Percentiles rank a stretch among this genome's conserved stretches.
Conservation (phyloP, 1,140 invertebrate species). For the Solenopsis fugax region DNA sequence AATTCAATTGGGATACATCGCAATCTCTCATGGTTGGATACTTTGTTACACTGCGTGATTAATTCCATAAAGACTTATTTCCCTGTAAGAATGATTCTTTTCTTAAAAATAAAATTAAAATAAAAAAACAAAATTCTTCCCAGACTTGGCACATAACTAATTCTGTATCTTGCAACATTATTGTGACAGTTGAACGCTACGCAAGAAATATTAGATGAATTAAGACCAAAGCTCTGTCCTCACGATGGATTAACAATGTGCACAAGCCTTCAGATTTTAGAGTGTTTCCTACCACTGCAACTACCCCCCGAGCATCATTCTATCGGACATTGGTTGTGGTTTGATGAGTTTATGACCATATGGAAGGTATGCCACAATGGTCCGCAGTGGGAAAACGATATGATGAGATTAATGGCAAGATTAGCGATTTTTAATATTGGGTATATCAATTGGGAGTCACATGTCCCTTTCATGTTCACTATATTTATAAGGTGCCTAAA, state of each 20-base stretch:
- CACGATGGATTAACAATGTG: constrained; percentile 88
- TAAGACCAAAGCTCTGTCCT: constrained; percentile 92
- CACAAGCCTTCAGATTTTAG: constrained; percentile 89
- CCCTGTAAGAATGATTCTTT: constrained; percentile 78
- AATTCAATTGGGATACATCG: constrained; percentile 89
- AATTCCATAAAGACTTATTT: constrained; percentile 82
- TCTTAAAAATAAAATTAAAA: constrained; percentile 25
- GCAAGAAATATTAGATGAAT: constrained; percentile 95
- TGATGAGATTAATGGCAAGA: constrained; percentile 91
- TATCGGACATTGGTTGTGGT: constrained; percentile 92
- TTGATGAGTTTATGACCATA: constrained; percentile 93
- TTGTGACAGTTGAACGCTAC: constrained; percentile 88
- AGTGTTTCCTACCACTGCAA: constrained; percentile 92
- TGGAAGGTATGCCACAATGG: constrained; percentile 92
- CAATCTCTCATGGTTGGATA: constrained; percentile 86
- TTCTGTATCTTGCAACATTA: constrained; percentile 63
- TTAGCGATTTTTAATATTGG: constrained; percentile 93
- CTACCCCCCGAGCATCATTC: constrained; percentile 89
- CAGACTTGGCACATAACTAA: constrained; percentile 10
- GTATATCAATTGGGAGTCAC: constrained; percentile 95
- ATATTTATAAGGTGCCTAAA: constrained; percentile 92
- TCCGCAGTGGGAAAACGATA: constrained; percentile 90
- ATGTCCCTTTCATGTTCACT: constrained; percentile 94
- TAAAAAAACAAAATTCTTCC: not conserved
- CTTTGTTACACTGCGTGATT: constrained; percentile 78